phyloP scores from a whole-genome alignment of 2,113 vertebrate species.

The Dunckerocampus dactyliophorus region DNA sequence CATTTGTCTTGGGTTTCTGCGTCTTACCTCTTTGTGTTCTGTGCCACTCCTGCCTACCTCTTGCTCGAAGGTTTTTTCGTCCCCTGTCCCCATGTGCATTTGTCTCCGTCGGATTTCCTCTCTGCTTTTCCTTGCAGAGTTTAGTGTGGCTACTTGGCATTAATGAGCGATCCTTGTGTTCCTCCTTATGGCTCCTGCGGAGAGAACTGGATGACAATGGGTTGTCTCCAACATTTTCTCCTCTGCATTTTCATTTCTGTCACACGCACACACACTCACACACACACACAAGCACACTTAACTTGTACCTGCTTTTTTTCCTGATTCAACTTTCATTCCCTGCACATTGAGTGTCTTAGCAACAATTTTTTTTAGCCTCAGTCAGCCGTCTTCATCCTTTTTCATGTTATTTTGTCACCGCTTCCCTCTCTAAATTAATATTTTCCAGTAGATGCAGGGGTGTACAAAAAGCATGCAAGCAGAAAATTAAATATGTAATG shows the following conservation, averaged over 20 bases:
- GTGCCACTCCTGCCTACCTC: constrained; percentile 1
- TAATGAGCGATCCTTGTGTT: constrained; percentile 30
- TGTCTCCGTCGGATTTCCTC: constrained; percentile 22
- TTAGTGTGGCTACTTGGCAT: constrained; percentile 23
- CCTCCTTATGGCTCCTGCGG: constrained; percentile 14
- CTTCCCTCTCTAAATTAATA: neutral
- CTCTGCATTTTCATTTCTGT: constrained; percentile 8
- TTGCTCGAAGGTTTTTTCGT: constrained; percentile 7
- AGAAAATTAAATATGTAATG: neutral
- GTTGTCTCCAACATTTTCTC: constrained; percentile 3
- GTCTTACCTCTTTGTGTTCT: constrained; percentile 7
- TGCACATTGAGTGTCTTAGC: neutral
- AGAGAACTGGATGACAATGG: constrained; percentile 12
- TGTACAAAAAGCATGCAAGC: neutral
- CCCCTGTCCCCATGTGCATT: constrained; percentile 15
- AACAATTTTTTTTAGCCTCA: neutral
- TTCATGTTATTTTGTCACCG: neutral
- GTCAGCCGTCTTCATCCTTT: neutral
- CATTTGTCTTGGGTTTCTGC: constrained; percentile 1
- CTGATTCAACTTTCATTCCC: neutral
- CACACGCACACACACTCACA: neutral
- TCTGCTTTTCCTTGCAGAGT: constrained; percentile 11
- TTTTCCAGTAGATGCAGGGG: neutral
- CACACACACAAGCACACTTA: neutral
- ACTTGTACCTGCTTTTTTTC: constrained; percentile 6